Conservation (phyloP, 2,113 vertebrate species). For the Dicentrarchus labrax region DNA sequence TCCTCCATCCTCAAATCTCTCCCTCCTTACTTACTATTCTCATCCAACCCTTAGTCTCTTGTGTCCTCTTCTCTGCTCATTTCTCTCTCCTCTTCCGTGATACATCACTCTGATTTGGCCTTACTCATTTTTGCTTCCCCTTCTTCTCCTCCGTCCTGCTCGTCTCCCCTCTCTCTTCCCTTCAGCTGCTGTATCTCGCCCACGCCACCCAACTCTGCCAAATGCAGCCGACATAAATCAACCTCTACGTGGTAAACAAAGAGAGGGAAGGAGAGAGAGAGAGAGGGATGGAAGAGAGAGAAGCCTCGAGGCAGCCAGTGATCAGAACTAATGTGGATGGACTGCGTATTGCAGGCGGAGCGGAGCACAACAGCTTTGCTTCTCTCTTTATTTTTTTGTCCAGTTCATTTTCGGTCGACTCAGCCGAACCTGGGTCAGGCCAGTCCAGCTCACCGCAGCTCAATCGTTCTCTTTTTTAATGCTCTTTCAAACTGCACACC, state of each 20-base stretch:
- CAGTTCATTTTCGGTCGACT: neutral
- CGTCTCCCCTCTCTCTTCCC: slow-evolving; percentile 47
- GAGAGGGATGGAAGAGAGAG: slow-evolving; percentile 42
- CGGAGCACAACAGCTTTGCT: slow-evolving; percentile 52
- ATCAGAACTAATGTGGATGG: slow-evolving; percentile 82
- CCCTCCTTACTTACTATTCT: slow-evolving; percentile 52
- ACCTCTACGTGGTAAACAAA: slow-evolving; percentile 80
- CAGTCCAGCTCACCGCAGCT: slow-evolving; percentile 15
- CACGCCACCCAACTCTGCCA: slow-evolving; percentile 80
- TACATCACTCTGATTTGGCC: slow-evolving; percentile 64
- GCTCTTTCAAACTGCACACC: neutral
- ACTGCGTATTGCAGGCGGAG: slow-evolving; percentile 73
- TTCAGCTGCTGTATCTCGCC: slow-evolving; percentile 77
- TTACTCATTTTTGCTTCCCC: slow-evolving; percentile 48
- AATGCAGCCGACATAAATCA: slow-evolving; percentile 81
- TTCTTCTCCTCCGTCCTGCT: slow-evolving; percentile 26
- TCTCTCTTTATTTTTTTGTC: slow-evolving; percentile 40
- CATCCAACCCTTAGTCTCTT: slow-evolving; percentile 35
- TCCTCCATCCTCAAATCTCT: slow-evolving; percentile 11
- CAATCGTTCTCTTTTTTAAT: slow-evolving; percentile 17
- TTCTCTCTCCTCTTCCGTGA: slow-evolving; percentile 41
- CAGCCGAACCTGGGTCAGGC: slow-evolving; percentile 31
- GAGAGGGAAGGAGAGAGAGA: slow-evolving; percentile 56
- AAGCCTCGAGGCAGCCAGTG: slow-evolving; percentile 73
- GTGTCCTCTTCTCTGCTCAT: slow-evolving; percentile 44